A percentile compares a stretch with the other conserved stretches of the same genome.
Conservation (phyloP, 2,113 vertebrate species). For the Bujurquina vittata region DNA sequence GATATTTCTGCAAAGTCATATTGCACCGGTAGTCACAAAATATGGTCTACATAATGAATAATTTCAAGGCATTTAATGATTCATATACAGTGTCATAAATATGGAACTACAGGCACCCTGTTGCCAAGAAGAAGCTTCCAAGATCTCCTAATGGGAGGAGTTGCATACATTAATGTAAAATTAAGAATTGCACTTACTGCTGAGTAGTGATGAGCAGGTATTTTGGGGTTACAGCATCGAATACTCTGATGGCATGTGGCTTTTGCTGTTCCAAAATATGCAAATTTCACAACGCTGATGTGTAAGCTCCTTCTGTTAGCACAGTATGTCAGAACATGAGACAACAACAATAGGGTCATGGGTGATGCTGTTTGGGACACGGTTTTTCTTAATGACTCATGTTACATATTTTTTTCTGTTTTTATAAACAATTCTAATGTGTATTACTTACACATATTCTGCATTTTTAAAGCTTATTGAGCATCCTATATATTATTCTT, state of each 20-base stretch:
- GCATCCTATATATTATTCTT: not conserved
- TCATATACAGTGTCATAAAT: not conserved
- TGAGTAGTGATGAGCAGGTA: not conserved
- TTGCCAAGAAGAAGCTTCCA: not conserved
- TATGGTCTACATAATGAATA: not conserved
- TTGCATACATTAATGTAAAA: not conserved
- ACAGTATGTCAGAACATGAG: not conserved
- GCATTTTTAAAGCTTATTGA: not conserved
- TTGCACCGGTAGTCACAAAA: not conserved
- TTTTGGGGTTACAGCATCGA: not conserved
- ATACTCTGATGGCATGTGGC: not conserved
- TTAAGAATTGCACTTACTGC: not conserved
- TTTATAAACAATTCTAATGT: not conserved
- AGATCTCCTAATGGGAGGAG: not conserved
- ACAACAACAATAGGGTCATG: not conserved
- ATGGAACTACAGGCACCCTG: not conserved
- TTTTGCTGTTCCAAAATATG: not conserved
- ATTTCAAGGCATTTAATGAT: conserved; percentile 4
- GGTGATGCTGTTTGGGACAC: not conserved
- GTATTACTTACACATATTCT: conserved; percentile 2
- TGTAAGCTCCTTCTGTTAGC: not conserved
- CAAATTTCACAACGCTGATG: not conserved
- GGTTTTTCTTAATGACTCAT: not conserved
- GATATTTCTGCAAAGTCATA: not conserved
- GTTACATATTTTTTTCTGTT: not conserved